Base-by-base conservation (phyloP, 2,888 invertebrate genomes). In the Stegana nigrithorax region DNA sequence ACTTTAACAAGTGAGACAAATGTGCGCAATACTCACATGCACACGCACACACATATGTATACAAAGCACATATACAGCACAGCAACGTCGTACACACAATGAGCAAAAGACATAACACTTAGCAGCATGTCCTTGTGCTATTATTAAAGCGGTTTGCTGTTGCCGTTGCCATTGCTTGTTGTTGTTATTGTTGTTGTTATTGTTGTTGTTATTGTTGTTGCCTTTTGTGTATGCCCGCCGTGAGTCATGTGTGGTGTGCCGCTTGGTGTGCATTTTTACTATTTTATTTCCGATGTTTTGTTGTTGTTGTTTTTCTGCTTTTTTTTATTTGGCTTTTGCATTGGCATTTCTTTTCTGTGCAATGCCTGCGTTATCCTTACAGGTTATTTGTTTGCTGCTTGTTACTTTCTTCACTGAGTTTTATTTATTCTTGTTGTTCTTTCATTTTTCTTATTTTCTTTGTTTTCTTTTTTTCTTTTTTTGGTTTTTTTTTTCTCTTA, bases 221-320 rank as follows among this genome's bases (percentile, higher is more conserved):
- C 62, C 69, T 66, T 59, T 59, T 12, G 26, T 14, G 8, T 25
- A 7, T 66, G 67, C 67, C 65, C 74, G 65, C 67, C 67, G 66
- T 79, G 80, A 78, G 73, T 67, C 69, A 70, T 75, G 78, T 78
- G 80, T 67, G 80, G 80, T 53, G 27, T 21, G 14, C 5, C 10
- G 4, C 42, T 39, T 39, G 4, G 42, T 14, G 4, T 14, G 7
- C 42, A 8, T 36, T 56, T 55, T 39, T 29, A 17, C 29, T 59
- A 59, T 64, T 23, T 61, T 57, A 61, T 39, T 14, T 53, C 55
- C 17, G n/a, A n/a, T n/a, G n/a, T n/a, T 56, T 19, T 39, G 14
- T 42, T 21, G 58, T 66, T 63, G 58, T 64, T 55, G 32, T 51
- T 26, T 63, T 62, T 66, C 63, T 67, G 75, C 64, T 65, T 62